Base-by-base conservation (phyloP, 2,888 invertebrate genomes). In the Heliconius ethilla region DNA sequence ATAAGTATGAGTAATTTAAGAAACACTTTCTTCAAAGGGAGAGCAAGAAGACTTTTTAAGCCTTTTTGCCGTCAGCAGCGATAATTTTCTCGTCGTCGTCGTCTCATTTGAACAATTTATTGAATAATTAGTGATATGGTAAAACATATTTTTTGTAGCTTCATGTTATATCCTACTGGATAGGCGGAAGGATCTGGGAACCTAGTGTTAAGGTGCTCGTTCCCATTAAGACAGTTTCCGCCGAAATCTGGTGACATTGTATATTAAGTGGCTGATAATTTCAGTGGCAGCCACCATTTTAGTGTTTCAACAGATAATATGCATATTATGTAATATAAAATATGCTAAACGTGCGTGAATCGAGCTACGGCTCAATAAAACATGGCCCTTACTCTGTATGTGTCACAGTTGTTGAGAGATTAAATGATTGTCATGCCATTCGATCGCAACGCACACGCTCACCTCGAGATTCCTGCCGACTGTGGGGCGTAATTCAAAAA, bases 391-490 rank as follows among this genome's bases (percentile, higher is more conserved):
- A 70, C 15, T 69, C 65, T 45, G 40, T 40, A 11, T 40, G 11
- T 40, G 77, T 76, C 70, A 72, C 76, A 77, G 73, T 67, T 33
- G 76, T 79, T 79, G 73, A 79, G 79, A 78, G 76, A 76, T 76
- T 67, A 76, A 78, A 81, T 76, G 66, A 78, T 78, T 79, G 75
- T 79, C 76, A 78, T 79, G 63, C 79, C 80, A 65, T 73, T 76
- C 75, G 77, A 79, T 79, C 77, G 59, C 79, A 78, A 40, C 70
- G 78, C 62, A 81, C 81, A 70, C 74, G 83, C 80, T 83, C 76
- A 80, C 83, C 83, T 83, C 83, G 83, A 79, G 79, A 82, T 83
- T 82, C 81, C 79, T 55, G 72, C 77, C 73, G 66, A 37, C 29
- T 77, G 62, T 59, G 77, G 22, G 81, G 80, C 81, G 75, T 75